These are phyloP conservation scores for Drosophila pseudotakahashii DNA, from an alignment of 2,888 invertebrate genomes.

Conservation along the genomic window DNA sequence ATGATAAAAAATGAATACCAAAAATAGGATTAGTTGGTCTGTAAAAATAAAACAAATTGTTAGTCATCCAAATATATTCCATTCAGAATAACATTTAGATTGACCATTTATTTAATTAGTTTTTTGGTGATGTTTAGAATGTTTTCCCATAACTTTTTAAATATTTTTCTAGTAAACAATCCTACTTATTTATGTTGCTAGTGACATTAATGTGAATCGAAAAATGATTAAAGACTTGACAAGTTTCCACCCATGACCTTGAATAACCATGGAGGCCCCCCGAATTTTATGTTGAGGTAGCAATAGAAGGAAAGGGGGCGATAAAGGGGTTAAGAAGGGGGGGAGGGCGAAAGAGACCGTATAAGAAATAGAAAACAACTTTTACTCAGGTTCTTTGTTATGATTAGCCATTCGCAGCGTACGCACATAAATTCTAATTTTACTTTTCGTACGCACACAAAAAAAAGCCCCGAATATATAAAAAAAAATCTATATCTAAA, in stretches of 20 bases:
- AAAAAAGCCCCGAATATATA: constrained; percentile 4
- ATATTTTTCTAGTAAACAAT: too few relatives aligned
- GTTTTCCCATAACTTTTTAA: too few relatives aligned
- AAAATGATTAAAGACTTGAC: constrained; percentile 33
- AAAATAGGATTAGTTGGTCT: not conserved
- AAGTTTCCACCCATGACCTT: constrained; percentile 29
- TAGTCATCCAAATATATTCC: too few relatives aligned
- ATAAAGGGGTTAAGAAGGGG: not conserved
- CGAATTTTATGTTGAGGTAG: constrained; percentile 38
- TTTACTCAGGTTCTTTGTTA: constrained; percentile 67
- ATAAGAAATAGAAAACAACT: constrained; percentile 43
- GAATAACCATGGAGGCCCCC: constrained; percentile 18
- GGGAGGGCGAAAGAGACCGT: constrained; percentile 12
- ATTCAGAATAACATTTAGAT: too few relatives aligned
- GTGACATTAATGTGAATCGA: constrained; percentile 15
- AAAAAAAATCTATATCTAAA: constrained; percentile 36
- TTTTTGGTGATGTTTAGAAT: too few relatives aligned
- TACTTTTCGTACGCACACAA: constrained; percentile 69
- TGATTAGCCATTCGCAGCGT: constrained; percentile 75
- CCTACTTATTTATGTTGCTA: too few relatives aligned
- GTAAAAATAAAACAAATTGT: too few relatives aligned
- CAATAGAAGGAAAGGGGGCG: constrained; percentile 23
- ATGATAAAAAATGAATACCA: not conserved
- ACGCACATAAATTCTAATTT: constrained; percentile 78
- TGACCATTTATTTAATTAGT: too few relatives aligned